phyloP scores from a whole-genome alignment of 2,888 invertebrate genomes.

The Magallana nippona region DNA sequence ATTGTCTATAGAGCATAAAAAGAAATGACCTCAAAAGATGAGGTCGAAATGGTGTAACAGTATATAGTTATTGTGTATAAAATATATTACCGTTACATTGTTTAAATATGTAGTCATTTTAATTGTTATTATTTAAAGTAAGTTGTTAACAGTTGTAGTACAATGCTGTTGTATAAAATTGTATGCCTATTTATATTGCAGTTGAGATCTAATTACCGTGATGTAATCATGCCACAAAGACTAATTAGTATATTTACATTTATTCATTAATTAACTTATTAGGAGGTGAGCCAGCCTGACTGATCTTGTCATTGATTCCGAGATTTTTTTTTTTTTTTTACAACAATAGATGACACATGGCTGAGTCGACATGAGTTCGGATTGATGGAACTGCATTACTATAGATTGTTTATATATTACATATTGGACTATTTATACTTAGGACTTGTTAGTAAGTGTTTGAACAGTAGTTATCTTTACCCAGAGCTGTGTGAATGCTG shows the following conservation, averaged over 20 bases:
- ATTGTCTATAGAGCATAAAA: background rate
- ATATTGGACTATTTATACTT: constrained; percentile 29
- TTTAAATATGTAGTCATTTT: constrained; percentile 66
- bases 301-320: constrained; percentile 18
- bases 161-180: constrained; percentile 28
- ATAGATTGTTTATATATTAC: constrained; percentile 30
- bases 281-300: constrained; percentile 18
- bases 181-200: constrained; percentile 32
- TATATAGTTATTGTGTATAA: constrained; percentile 46
- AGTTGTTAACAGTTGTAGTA: constrained; percentile 61
- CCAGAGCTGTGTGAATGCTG: constrained; percentile 46
- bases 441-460: constrained; percentile 26
- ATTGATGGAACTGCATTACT: constrained; percentile 22
- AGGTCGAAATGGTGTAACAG: constrained; percentile 5
- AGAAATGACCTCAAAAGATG: background rate
- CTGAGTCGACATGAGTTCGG: background rate
- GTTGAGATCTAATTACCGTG: constrained; percentile 32
- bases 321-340: constrained; percentile 14
- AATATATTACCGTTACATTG: constrained; percentile 58
- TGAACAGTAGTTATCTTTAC: constrained; percentile 29
- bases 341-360: background rate
- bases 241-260: constrained; percentile 32
- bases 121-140: constrained; percentile 69
- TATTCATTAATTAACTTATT: constrained; percentile 23
- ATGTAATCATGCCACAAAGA: constrained; percentile 31